Evolutionary conservation across 2,888 invertebrate species (phyloP), one percentile per base, ranked within the genome.

Genomic region (Carpatolechia fugitivella): DNA sequence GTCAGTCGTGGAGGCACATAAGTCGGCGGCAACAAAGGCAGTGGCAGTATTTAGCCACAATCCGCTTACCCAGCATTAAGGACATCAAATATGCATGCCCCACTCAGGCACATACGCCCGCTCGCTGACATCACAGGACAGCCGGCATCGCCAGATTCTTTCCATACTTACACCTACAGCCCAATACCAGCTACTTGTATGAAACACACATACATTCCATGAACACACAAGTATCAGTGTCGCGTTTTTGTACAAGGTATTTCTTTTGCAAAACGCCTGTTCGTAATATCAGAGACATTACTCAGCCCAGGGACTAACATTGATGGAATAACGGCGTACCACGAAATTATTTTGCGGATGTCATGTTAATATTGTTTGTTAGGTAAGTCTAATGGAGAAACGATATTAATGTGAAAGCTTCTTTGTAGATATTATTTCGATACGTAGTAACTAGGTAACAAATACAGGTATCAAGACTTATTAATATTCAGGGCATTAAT

Each of bases 31-130:
- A 52, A 56, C 56, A 57, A 57, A 52, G 55, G 49, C 48, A 57
- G 57, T 57, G 57, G 50, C 54, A 57, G 49, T 55, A 57, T 57
- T 57, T 57, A 57, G 53, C 57, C 56, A 44, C 57, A 59, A 61
- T 56, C 61, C 55, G 61, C 59, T 58, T 59, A 61, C 51, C 40
- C 13, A 10, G 52, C 57, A 56, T 57, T 59, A 57, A 51, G 54
- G 31, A 3, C 57, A 60, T 60, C 55, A 60, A 60, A 60, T 57
- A 60, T 60, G 55, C 56, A 60, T 54, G 59, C 30, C 13, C 47
- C 59, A 60, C 59, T 60, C 59, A 46, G 56, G 35, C 46, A 54
- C 52, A 48, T 33, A 51, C 52, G 54, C 36, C 33, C 30, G 44
- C 13, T 44, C 44, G 29, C 10, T 0, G 0, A 52, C 30, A 54